Percentiles rank a stretch among this genome's conserved stretches.
Evolutionary conservation across 2,888 invertebrate species (phyloP).

Genomic region (Euzetes globulus): DNA sequence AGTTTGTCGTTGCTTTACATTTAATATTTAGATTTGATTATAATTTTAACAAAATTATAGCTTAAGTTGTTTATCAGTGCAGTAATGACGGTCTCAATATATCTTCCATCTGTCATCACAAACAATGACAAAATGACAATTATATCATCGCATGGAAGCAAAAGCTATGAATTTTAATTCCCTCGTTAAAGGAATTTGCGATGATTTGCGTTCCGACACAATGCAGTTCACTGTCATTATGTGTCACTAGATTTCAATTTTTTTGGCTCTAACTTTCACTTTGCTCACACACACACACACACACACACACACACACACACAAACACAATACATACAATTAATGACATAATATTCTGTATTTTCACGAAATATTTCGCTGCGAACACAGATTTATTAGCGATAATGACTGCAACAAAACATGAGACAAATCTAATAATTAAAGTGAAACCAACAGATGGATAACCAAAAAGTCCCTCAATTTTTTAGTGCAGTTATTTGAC

Average conservation of each 20-base stretch:
- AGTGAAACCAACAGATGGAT: not conserved
- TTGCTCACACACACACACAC: not conserved
- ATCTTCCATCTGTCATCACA: slow-evolving; percentile 13
- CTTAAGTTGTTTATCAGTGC: no score
- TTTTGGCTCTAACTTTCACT: not conserved
- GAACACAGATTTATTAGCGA: not conserved
- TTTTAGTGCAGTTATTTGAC: no score
- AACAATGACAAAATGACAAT: slow-evolving; percentile 19
- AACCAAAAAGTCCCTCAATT: no score
- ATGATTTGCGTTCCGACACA: slow-evolving; percentile 4
- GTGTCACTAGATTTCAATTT: not conserved
- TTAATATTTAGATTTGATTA: not conserved
- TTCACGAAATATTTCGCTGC: not conserved
- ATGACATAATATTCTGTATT: not conserved
- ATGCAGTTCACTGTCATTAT: not conserved
- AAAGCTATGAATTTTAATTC: slow-evolving; percentile 27
- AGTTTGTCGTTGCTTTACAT: not conserved
- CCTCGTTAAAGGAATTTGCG: not conserved
- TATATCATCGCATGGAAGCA: slow-evolving; percentile 14
- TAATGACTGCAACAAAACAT: not conserved
- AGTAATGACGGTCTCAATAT: not conserved
- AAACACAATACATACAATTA: not conserved
- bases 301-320: not conserved
- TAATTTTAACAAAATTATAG: not conserved
- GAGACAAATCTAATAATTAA: not conserved